These are phyloP conservation scores for Myiozetetes cayanensis DNA, from an alignment of 2,113 vertebrate genomes.

Conservation along the genomic window DNA sequence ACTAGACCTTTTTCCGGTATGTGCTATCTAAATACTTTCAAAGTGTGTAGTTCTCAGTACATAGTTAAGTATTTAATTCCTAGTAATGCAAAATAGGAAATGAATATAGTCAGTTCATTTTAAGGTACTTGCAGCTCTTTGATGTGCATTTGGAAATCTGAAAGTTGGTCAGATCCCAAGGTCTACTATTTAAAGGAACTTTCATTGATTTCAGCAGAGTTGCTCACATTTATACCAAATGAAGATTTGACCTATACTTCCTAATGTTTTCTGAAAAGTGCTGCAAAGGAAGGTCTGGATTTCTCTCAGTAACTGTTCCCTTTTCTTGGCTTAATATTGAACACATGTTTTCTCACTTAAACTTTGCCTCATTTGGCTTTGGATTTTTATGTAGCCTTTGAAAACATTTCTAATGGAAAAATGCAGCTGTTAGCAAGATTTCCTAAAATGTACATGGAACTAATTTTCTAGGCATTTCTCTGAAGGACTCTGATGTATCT, in stretches of 20 bases:
- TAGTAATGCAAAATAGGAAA: neutral
- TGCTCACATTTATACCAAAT: conserved; percentile 14
- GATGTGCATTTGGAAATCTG: conserved; percentile 21
- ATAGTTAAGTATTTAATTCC: neutral
- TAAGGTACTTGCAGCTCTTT: conserved; percentile 5
- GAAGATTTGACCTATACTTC: neutral
- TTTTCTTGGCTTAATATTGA: conserved; percentile 70
- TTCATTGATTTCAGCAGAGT: neutral
- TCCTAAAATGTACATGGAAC: conserved; percentile 81
- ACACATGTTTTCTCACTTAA: conserved; percentile 80
- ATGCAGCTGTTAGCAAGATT: conserved; percentile 87
- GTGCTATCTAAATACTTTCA: neutral
- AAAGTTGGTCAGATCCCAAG: neutral
- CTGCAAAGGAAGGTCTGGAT: conserved; percentile 32
- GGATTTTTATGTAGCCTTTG: conserved; percentile 72
- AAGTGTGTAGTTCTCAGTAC: neutral
- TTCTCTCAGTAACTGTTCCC: conserved; percentile 61
- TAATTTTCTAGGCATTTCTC: conserved; percentile 78
- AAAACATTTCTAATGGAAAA: conserved; percentile 88
- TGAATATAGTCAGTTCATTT: neutral
- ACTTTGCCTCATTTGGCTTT: conserved; percentile 78
- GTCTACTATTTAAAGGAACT: neutral
- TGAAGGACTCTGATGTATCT: conserved; percentile 59
- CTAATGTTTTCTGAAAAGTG: conserved; percentile 21
- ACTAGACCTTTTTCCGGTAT: neutral